Evolutionary conservation across 2,113 vertebrate species (phyloP), one percentile per base, ranked within the genome.

Genomic region (Rana temporaria): DNA sequence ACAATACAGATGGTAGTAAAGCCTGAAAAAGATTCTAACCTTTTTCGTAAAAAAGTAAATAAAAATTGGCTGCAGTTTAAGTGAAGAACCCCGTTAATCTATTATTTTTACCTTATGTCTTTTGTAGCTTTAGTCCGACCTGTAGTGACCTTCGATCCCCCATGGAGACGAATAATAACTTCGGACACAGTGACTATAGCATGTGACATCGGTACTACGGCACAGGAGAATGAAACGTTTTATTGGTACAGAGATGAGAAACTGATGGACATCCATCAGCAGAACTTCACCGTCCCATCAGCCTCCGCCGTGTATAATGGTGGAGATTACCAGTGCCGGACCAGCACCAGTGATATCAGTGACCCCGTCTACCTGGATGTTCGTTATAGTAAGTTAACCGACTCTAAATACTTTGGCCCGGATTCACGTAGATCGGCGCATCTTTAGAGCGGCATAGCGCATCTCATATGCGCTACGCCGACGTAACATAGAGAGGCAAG

Each of bases 161-260:
- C 26, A 9, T 72, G 42, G 42, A 24, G 55, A 26, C 24, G 26
- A 26, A 17, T 72, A 26, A 17, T 70, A 16, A 8, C 14, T 6
- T 7, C 20, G 26, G 69, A 72, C 9, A 8, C 69, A 3, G 22
- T 72, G 52, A 72, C 69, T 19, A 17, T 72, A 56, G 55, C 69
- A 30, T 72, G 69, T 56, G 9, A 72, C 20, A 2, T 22, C 1
- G 68, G 68, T 24, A 17, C 42, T 26, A 20, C 68, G 16, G 15
- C 52, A 17, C 14, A 7, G 8, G 69, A 56, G 15, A 12, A 52
- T 3, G 48, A 72, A 52, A 72, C 69, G 0, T 72, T 55, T n/a
- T 72, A 72, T 22, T 72, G 69, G 69, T 72, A 72, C 19, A 72
- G 48, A 30, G 24, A 53, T 4, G 9, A 72, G 8, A 22, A 56